Conservation (phyloP, 2,797 vertebrate species). For the Glossophaga mutica region DNA sequence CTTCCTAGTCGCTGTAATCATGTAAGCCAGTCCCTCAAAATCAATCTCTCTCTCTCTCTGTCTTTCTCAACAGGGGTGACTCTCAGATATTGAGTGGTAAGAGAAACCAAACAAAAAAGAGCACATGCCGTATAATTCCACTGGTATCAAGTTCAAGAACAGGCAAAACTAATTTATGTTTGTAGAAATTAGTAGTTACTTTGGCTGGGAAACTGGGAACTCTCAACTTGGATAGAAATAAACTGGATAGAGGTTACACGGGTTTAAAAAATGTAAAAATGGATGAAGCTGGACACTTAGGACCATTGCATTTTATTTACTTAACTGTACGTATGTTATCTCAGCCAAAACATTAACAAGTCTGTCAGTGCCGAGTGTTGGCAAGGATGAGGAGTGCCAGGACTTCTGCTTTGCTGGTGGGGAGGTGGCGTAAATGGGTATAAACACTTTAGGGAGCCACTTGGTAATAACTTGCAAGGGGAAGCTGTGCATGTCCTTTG, state of each 20-base stretch:
- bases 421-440: neutral
- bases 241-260: neutral
- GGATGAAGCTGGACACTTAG: neutral
- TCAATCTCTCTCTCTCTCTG: neutral
- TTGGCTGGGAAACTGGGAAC: neutral
- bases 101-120: neutral
- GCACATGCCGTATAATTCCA: neutral
- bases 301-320: neutral
- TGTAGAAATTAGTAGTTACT: neutral
- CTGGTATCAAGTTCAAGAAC: neutral
- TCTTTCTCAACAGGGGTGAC: neutral
- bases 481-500: neutral
- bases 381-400: neutral
- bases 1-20: neutral
- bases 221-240: neutral
- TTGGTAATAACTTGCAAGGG: neutral
- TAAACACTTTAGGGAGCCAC: neutral
- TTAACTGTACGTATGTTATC: neutral
- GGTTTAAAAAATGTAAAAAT: neutral
- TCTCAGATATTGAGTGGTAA: neutral
- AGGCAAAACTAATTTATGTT: neutral
- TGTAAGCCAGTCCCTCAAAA: neutral
- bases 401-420: neutral
- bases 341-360: neutral
- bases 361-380: neutral